Evolutionary conservation across 2,113 vertebrate genomes (phyloP), one percentile per base, ranked within the genome.

Genomic region (Antechinus flavipes): DNA sequence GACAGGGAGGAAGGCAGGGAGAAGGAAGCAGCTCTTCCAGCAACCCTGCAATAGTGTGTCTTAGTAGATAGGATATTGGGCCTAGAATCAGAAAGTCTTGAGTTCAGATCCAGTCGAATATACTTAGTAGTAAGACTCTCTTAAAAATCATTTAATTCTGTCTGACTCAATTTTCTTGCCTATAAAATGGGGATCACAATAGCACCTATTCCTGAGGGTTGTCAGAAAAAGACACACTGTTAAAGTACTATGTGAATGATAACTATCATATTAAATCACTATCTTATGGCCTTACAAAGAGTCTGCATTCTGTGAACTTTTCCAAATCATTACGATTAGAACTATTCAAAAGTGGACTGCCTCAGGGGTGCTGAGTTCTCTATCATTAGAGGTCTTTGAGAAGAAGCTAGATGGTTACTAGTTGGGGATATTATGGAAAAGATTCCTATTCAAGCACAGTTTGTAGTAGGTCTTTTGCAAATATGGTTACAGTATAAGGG

Each of bases 21-120:
- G 89, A 94, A 90, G 94, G 23, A 94, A 92, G 92, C 90, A 94
- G 76, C 30, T 76, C 93, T 95, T 95, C 84, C 93, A 93, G 95
- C 84, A 94, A 46, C 35, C 92, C 47, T 91, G 89, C 54, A 54
- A 14, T 68, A 30, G 61, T 68, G 3, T 11, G 35, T 89, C 30
- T 91, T 56, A 89, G 90, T n/a, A 76, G 61, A 42, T 42, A 42
- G 68, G 42, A 84, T 42, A 42, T 23, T 84, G 35, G n/a, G 42
- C n/a, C n/a, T 42, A 6, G n/a, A 84, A 84, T 84, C 68, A 84
- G 16, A 84, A 84, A 84, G 68, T 1, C n/a, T n/a, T 84, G 19
- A 42, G n/a, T 42, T 84, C 68, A 84, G n/a, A 84, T 42, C 35
- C 19, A 84, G 7, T 19, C 19, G 8, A 42, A 42, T 0, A 42